These are phyloP conservation scores for Altica lythri DNA, from an alignment of 2,888 invertebrate genomes.

Conservation along the genomic window DNA sequence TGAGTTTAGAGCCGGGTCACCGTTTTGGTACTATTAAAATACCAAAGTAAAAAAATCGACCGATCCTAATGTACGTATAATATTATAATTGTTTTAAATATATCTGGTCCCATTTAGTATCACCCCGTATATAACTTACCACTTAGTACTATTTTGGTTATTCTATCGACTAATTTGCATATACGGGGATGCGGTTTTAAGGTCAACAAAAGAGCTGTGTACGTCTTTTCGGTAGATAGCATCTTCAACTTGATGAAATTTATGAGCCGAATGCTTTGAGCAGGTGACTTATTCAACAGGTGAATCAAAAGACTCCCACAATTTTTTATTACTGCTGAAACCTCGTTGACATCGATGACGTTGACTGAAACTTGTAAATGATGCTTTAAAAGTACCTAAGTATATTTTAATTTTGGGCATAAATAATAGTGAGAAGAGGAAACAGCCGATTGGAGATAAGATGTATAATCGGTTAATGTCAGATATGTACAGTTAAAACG, in stretches of 20 bases:
- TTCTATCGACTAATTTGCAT: slow-evolving; percentile 24
- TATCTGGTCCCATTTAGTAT: too few relatives aligned
- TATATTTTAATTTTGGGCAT: slow-evolving; percentile 18
- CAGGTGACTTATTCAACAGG: slow-evolving; percentile 48
- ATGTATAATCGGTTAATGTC: too few relatives aligned
- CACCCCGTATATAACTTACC: slow-evolving; percentile 7
- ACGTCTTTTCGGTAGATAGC: slow-evolving; percentile 43
- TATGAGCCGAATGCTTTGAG: slow-evolving; percentile 52
- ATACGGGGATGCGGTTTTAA: slow-evolving; percentile 19
- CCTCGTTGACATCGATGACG: slow-evolving; percentile 24
- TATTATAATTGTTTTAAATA: too few relatives aligned
- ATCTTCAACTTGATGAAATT: slow-evolving; percentile 46
- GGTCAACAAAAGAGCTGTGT: slow-evolving; percentile 26
- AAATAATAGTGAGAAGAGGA: slow-evolving; percentile 12
- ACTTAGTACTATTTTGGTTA: slow-evolving; percentile 18
- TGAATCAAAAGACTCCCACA: slow-evolving; percentile 37
- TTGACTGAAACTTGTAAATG: slow-evolving; percentile 21
- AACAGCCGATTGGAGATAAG: background rate
- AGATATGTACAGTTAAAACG: too few relatives aligned
- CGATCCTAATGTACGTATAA: too few relatives aligned
- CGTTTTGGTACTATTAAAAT: too few relatives aligned
- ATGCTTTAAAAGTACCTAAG: slow-evolving; percentile 10
- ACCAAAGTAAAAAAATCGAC: too few relatives aligned
- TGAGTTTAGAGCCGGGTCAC: too few relatives aligned
- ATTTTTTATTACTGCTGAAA: slow-evolving; percentile 30